Evolutionary conservation across 2,888 invertebrate species (phyloP).

Genomic region (Orthosia gracilis): DNA sequence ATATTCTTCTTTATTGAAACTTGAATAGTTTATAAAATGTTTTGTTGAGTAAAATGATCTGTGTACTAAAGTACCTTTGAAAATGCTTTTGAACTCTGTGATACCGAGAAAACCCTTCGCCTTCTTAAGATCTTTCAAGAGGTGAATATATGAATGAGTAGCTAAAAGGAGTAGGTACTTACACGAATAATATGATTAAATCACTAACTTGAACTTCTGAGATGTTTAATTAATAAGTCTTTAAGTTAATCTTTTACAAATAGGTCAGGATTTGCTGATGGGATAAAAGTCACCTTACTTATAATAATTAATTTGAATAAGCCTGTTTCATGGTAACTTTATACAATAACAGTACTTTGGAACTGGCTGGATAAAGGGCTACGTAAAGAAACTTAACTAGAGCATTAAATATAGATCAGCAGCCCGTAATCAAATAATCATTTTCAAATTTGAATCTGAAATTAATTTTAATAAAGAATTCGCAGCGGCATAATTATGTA

Average conservation of each 20-base stretch:
- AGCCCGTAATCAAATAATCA: slow-evolving; percentile 9
- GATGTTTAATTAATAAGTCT: too few relatives aligned
- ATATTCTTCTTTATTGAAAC: slow-evolving; percentile 49
- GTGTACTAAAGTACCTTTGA: slow-evolving; percentile 12
- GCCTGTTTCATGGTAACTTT: neutral
- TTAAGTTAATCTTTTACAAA: neutral
- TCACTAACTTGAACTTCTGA: too few relatives aligned
- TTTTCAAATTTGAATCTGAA: slow-evolving; percentile 25
- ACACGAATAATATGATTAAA: slow-evolving; percentile 4
- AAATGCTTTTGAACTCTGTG: slow-evolving; percentile 14
- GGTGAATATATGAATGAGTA: neutral
- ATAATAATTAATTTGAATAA: neutral
- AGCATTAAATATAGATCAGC: slow-evolving; percentile 27
- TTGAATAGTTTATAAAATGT: slow-evolving; percentile 51
- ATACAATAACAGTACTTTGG: neutral
- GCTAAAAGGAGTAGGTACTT: neutral
- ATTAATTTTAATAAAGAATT: slow-evolving; percentile 38
- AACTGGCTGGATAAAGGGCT: neutral
- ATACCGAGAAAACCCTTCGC: slow-evolving; percentile 8
- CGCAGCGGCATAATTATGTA: slow-evolving; percentile 19
- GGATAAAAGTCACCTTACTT: neutral
- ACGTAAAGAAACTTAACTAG: slow-evolving; percentile 8
- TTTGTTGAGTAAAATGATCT: slow-evolving; percentile 41
- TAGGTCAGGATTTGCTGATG: neutral
- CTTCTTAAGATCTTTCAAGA: slow-evolving; percentile 13